Conservation (phyloP, 2,888 invertebrate genomes). For the Zeuzera pyrina region DNA sequence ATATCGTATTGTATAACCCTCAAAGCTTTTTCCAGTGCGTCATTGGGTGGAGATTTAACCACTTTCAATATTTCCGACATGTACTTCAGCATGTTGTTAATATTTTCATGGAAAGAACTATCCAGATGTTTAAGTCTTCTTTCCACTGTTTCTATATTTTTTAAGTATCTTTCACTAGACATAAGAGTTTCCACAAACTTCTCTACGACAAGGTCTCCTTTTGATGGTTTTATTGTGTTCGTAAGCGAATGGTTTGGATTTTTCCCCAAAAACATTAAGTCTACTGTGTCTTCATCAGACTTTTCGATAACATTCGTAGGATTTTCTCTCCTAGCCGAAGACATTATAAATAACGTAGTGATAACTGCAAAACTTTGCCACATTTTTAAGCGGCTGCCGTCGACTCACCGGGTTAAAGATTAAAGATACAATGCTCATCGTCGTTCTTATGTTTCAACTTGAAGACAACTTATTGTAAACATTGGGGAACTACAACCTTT, state of each 20-base stretch:
- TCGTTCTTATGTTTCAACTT: no score
- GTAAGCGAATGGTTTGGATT: constrained; percentile 17
- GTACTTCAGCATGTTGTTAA: constrained; percentile 43
- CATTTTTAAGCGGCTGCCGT: no score
- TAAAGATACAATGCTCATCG: no score
- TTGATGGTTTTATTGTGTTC: constrained; percentile 15
- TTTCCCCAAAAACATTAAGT: constrained; percentile 2
- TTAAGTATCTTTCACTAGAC: constrained; percentile 47
- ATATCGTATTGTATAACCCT: constrained; percentile 30
- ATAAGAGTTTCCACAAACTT: constrained; percentile 53
- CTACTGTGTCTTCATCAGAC: constrained; percentile 2
- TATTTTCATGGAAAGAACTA: constrained; percentile 38
- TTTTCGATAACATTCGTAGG: constrained; percentile 7
- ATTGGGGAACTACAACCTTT: no score
- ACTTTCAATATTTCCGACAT: constrained; percentile 37
- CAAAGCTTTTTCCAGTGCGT: constrained; percentile 27
- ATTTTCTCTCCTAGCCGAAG: constrained; percentile 9
- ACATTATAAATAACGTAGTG: no score
- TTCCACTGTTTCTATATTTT: constrained; percentile 46
- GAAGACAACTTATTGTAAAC: no score
- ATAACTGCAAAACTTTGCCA: no score
- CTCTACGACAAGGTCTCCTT: constrained; percentile 40
- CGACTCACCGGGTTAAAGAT: no score
- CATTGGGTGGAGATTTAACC: constrained; percentile 23
- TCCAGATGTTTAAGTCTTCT: constrained; percentile 42